Conservation (phyloP, 2,797 vertebrate genomes). For the Leucoraja ocellata region DNA sequence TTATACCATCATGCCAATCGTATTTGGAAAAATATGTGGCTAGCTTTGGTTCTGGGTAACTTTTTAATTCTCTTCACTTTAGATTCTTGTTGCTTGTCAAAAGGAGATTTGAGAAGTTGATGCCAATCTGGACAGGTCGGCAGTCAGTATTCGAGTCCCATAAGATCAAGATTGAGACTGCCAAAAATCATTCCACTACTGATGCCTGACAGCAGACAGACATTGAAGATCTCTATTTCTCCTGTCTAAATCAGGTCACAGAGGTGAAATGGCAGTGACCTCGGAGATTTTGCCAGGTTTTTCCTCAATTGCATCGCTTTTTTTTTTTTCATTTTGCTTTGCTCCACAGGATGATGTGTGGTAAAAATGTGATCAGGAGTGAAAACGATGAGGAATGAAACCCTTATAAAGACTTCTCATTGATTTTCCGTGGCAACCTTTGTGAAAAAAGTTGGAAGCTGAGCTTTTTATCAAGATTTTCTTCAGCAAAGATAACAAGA, state of each 20-base stretch:
- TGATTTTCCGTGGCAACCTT: background rate
- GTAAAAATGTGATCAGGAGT: background rate
- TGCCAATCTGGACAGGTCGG: constrained; percentile 15
- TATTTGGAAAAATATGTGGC: background rate
- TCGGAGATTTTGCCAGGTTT: background rate
- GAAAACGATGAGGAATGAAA: background rate
- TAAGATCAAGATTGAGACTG: background rate
- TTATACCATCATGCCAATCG: too few species aligned
- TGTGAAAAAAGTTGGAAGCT: background rate
- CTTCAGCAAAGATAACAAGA: background rate
- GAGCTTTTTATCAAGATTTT: background rate
- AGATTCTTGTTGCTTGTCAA: background rate
- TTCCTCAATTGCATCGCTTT: background rate
- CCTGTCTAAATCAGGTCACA: background rate
- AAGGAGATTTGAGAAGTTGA: background rate
- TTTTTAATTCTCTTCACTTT: background rate
- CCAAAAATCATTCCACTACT: constrained; percentile 2
- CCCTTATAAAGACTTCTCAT: background rate
- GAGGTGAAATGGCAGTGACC: constrained; percentile 23
- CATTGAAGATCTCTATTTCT: background rate
- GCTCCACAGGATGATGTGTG: background rate
- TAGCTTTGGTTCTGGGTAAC: background rate
- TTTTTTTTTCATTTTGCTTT: background rate
- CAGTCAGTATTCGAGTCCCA: background rate
- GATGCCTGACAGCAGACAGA: background rate